Evolutionary conservation across 2,888 invertebrate genomes (phyloP).

Genomic region (Orthonychiurus folsomi): DNA sequence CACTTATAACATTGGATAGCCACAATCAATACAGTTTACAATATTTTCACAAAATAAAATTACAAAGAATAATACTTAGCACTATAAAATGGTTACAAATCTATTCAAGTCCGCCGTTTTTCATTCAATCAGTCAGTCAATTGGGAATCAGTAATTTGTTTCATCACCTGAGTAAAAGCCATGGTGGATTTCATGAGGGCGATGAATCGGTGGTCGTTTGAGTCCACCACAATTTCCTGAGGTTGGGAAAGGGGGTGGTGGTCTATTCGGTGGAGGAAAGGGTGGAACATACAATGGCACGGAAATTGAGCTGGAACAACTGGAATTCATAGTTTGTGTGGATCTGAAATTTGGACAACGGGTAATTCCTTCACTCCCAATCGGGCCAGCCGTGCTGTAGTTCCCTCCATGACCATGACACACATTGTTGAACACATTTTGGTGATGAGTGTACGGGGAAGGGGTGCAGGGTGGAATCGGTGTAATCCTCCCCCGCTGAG

Average conservation of each 20-base stretch:
- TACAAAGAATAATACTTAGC: too few species aligned
- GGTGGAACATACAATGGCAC: constrained; percentile 31
- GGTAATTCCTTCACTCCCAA: too few species aligned
- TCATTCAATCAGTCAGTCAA: too few species aligned
- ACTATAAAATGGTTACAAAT: too few species aligned
- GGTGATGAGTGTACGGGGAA: neutral
- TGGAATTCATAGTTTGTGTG: neutral
- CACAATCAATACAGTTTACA: too few species aligned
- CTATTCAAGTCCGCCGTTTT: too few species aligned
- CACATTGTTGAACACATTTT: neutral
- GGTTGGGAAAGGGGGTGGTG: constrained; percentile 38
- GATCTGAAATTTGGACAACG: neutral
- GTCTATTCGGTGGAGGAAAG: constrained; percentile 37
- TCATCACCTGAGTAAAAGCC: neutral
- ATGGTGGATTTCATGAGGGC: neutral
- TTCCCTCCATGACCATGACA: too few species aligned
- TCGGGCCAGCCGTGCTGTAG: neutral
- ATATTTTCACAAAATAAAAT: too few species aligned
- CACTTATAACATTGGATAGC: too few species aligned
- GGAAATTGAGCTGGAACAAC: neutral
- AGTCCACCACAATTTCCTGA: constrained; percentile 23
- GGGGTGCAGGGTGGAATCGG: constrained; percentile 1
- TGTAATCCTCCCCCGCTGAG: constrained; percentile 15
- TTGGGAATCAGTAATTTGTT: neutral
- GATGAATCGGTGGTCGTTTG: neutral